Conservation (phyloP, 2,113 vertebrate species). For the Tylochromis polylepis region DNA sequence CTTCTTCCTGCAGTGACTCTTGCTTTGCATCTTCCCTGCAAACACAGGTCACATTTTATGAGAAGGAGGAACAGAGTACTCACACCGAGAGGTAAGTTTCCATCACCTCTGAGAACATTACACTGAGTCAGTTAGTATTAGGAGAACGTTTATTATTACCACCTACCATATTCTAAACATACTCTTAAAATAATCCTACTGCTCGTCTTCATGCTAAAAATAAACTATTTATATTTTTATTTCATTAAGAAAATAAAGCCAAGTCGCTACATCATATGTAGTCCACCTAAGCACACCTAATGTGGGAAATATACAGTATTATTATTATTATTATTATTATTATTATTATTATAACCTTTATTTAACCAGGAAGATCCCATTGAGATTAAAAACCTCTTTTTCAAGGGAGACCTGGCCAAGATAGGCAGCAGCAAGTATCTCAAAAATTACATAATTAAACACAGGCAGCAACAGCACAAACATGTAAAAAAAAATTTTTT, state of each 20-base stretch:
- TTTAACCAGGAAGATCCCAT: too few relatives aligned
- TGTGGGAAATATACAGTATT: neutral
- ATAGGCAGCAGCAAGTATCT: too few relatives aligned
- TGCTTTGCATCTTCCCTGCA: conserved; percentile 46
- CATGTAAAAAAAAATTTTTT: too few relatives aligned
- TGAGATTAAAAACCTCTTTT: too few relatives aligned
- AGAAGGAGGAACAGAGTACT: neutral
- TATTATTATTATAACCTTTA: too few relatives aligned
- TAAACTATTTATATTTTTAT: neutral
- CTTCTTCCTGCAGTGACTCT: neutral
- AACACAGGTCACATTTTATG: conserved; percentile 7
- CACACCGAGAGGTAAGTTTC: neutral
- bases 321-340: too few relatives aligned
- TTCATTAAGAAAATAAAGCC: neutral
- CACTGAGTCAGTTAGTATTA: neutral
- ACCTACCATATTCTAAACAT: neutral
- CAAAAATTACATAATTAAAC: too few relatives aligned
- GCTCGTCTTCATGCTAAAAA: fast-evolving
- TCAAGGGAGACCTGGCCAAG: too few relatives aligned
- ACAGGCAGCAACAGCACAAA: too few relatives aligned
- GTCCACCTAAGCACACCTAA: neutral
- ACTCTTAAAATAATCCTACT: neutral
- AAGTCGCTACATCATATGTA: neutral
- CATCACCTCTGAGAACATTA: neutral
- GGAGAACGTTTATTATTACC: neutral